Conservation (phyloP, 2,797 vertebrate genomes). For the Toxotes lorentzi region DNA sequence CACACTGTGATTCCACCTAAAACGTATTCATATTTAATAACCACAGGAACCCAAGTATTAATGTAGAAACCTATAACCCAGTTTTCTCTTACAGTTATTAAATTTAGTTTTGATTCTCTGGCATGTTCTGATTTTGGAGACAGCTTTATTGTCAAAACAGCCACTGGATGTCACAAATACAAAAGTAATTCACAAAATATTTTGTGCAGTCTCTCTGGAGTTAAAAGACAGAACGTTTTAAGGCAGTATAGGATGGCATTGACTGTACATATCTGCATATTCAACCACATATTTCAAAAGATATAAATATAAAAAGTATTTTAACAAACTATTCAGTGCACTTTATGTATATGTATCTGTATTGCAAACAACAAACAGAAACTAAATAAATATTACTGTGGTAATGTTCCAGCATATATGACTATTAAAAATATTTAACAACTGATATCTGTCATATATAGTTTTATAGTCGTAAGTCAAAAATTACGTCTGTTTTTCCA, state of each 20-base stretch:
- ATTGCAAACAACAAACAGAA: conserved; percentile 65
- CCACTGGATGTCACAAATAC: conserved; percentile 42
- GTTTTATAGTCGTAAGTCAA: conserved; percentile 14
- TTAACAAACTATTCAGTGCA: conserved; percentile 73
- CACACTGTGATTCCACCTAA: conserved; percentile 12
- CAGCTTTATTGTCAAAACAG: conserved; percentile 61
- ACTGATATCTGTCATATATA: conserved; percentile 23
- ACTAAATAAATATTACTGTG: conserved; percentile 72
- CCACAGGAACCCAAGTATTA: not conserved
- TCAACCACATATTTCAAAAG: conserved; percentile 50
- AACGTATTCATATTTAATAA: conserved; percentile 24
- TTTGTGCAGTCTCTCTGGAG: conserved; percentile 35
- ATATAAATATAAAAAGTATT: conserved; percentile 69
- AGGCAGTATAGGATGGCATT: conserved; percentile 26
- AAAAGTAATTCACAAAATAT: conserved; percentile 37
- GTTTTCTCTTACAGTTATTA: not conserved
- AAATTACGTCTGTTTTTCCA: not conserved
- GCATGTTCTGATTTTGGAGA: conserved; percentile 13
- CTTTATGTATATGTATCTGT: conserved; percentile 52
- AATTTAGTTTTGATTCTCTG: not conserved
- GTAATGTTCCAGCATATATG: conserved; percentile 66
- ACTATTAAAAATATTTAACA: conserved; percentile 22
- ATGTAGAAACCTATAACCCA: not conserved
- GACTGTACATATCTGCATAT: conserved; percentile 45
- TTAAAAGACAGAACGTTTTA: conserved; percentile 23